Evolutionary conservation across 2,888 invertebrate genomes (phyloP), one percentile per base, ranked within the genome.

Genomic region (Pogonocherus hispidulus): DNA sequence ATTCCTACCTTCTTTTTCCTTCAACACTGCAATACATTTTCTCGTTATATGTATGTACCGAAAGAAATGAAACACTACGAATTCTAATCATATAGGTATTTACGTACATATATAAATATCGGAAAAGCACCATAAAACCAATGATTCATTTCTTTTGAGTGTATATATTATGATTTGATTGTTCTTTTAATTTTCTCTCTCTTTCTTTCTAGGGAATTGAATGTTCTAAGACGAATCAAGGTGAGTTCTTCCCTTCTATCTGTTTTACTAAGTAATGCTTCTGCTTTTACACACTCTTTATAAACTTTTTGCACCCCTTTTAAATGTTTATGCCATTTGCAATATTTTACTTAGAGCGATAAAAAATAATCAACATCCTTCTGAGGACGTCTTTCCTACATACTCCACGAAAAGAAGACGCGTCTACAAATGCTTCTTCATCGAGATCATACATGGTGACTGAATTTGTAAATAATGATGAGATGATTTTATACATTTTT

Each of bases 191-290:
- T 79, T 80, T 78, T 78, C 74, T 76, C 78, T 78, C 77, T 82
- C 77, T 83, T 81, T 84, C 80, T 82, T 84, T 85, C 77, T 83
- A 85, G 85, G 84, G 80, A 82, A 76, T 79, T 85, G 81, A 85
- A 82, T 83, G 80, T 84, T 74, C 78, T 84, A 76, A 83, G 82
- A 78, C 83, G 82, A 69, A 76, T 83, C 54, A 85, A 85, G 85
- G 85, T 85, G 81, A 85, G 85, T 85, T 63, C 67, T 65, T 71
- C 74, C n/a, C 74, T 72, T 73, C 72, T 70, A 76, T 74, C 54
- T 65, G 49, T 46, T 62, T 47, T 70, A 62, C 18, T 55, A 49
- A 54, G 32, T 54, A n/a, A n/a, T 19, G 20, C 18, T 55, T 47
- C 9, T 22, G 49, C 56, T 64, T 64, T 35, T 52, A 47, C 52